phyloP scores from a whole-genome alignment of 2,888 invertebrate genomes.

The Drosophila lutescens region DNA sequence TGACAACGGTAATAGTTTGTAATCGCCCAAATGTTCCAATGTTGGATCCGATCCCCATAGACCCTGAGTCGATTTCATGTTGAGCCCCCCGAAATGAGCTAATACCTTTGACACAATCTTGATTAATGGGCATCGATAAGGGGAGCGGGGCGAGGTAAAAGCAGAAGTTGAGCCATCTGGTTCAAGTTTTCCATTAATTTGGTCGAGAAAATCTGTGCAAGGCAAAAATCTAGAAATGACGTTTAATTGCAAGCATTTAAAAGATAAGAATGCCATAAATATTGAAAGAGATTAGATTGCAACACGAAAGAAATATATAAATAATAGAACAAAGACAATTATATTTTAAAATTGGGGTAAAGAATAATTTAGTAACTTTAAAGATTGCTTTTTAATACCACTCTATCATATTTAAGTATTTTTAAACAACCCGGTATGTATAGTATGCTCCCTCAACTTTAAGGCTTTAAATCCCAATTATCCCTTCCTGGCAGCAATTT shows the following conservation, averaged over 20 bases:
- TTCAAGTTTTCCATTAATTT: conserved; percentile 9
- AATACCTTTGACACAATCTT: conserved; percentile 74
- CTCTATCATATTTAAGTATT: neutral
- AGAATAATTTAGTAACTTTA: neutral
- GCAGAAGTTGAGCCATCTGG: conserved; percentile 15
- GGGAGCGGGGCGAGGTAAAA: conserved; percentile 3
- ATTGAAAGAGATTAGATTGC: conserved; percentile 27
- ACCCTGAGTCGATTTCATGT: conserved; percentile 33
- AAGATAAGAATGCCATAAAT: conserved; percentile 31
- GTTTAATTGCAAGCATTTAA: conserved; percentile 28
- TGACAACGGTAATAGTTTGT: conserved; percentile 42
- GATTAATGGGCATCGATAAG: conserved; percentile 60
- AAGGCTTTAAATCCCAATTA: neutral
- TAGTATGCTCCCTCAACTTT: neutral
- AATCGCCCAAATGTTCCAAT: conserved; percentile 27
- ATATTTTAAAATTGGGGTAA: neutral
- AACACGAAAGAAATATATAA: neutral
- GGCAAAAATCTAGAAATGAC: conserved; percentile 16
- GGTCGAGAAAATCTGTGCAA: conserved; percentile 17
- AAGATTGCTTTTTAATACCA: neutral
- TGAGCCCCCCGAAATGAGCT: conserved; percentile 54
- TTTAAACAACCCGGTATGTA: neutral
- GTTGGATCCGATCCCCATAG: conserved; percentile 24
- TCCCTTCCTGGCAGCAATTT: conserved; percentile 19
- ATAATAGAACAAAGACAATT: neutral